phyloP scores from a whole-genome alignment of 2,113 vertebrate species.

The Periophthalmus modestus region DNA sequence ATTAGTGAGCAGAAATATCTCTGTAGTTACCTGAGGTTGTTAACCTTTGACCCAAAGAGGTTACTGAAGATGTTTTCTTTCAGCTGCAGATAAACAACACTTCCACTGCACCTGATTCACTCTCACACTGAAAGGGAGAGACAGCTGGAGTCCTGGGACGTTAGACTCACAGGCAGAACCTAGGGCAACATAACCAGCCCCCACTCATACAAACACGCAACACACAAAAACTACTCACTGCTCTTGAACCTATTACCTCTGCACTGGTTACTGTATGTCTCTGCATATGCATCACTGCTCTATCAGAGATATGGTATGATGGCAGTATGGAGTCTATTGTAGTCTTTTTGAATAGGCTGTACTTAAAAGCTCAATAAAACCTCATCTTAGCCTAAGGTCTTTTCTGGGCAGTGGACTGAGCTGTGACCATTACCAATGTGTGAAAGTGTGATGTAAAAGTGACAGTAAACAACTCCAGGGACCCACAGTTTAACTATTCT shows the following conservation, averaged over 20 bases:
- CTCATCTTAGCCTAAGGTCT: background rate
- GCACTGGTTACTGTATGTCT: constrained; percentile 19
- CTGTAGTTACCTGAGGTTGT: background rate
- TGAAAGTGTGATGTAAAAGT: constrained; percentile 13
- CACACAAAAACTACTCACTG: background rate
- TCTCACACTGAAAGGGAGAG: constrained; percentile 35
- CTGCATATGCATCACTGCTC: constrained; percentile 1
- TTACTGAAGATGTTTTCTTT: constrained; percentile 1
- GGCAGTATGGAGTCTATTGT: background rate
- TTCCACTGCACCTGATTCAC: constrained; percentile 45
- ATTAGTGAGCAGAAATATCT: background rate
- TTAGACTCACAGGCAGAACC: constrained; percentile 46
- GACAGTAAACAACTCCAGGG: constrained; percentile 26
- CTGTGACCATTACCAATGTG: background rate
- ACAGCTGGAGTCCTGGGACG: constrained; percentile 55
- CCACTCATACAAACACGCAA: constrained; percentile 19
- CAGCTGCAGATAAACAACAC: constrained; percentile 11
- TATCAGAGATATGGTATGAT: background rate
- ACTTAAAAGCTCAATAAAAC: background rate
- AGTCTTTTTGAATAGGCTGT: background rate
- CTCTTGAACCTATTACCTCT: constrained; percentile 43
- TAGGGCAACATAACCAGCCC: constrained; percentile 30
- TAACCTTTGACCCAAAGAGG: constrained; percentile 1
- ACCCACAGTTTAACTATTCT: background rate
- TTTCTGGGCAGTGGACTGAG: background rate